Evolutionary conservation across 1,140 invertebrate species (phyloP), one percentile per base, ranked within the genome.

Genomic region (Halictus rubicundus): DNA sequence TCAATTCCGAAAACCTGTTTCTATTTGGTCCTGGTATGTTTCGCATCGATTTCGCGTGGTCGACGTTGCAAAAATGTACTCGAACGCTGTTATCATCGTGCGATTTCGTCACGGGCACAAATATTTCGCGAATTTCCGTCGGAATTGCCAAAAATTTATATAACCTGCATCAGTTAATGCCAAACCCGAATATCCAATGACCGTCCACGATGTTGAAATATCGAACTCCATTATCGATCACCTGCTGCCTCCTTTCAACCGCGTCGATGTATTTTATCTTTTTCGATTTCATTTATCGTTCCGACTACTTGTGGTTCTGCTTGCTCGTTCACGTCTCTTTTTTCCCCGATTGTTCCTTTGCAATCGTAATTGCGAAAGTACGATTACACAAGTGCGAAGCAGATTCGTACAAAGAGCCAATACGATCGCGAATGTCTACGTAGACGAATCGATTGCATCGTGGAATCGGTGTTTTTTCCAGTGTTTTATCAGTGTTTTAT

Each of bases 141-240:
- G 32, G 66, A 79, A 79, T 79, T 79, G 78, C 78, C 78, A 79
- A 79, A 79, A 74, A 78, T 78, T 78, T 78, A 78, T 72, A 42
- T 72, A 78, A 78, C 76, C 37, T 57, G 32, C 39, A 19, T 65
- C 64, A 7, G 60, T 78, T 72, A 78, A 57, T 63, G 76, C 76
- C 76, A 78, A 49, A 78, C 23, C 52, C 60, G 64, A 72, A 42
- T 46, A 72, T 57, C 46, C 23, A 65, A 64, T 78, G 23, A 54
- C 61, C 39, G 7, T 19, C 1, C 8, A 37, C 12, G 42, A 52
- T 61, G 68, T 71, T 21, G 59, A 78, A 78, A 78, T 72, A 78
- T 71, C 32, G 76, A 78, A 78, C 46, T 54, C 10, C 54, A 64
- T 72, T 65, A 78, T 78, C 69, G 69, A 78, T 71, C 68, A 52